A percentile compares a stretch with the other conserved stretches of the same genome.
phyloP scores from a whole-genome alignment of 2,113 vertebrate species.

The Herpetotheres cachinnans region DNA sequence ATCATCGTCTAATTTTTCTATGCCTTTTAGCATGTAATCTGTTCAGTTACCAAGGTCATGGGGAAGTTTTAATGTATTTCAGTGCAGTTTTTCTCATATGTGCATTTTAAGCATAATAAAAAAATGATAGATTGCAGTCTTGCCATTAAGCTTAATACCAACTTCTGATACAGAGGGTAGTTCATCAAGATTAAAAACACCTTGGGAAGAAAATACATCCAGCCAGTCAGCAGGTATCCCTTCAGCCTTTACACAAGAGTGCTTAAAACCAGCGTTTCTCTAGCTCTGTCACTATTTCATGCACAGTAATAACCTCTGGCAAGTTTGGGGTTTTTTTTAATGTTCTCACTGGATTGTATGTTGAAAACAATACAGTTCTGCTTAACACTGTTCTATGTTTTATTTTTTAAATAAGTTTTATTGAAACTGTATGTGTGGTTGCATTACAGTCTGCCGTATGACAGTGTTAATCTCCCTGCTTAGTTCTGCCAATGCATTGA shows the following conservation, averaged over 20 bases:
- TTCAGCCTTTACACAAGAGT: not conserved
- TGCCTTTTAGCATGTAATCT: not conserved
- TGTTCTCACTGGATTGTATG: not conserved
- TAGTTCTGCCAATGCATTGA: conserved; percentile 24
- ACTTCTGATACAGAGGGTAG: not conserved
- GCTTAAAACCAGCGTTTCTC: not conserved
- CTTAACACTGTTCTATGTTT: not conserved
- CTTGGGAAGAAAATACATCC: not conserved
- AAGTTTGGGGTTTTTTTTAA: not conserved
- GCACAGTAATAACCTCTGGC: not conserved
- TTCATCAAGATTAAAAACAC: not conserved
- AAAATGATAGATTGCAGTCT: not conserved
- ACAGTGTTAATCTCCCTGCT: not conserved
- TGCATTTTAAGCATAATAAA: not conserved
- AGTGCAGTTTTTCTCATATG: not conserved
- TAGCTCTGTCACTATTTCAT: not conserved
- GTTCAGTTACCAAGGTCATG: not conserved
- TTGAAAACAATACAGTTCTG: not conserved
- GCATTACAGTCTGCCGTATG: not conserved
- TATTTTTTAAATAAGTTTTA: conserved; percentile 14
- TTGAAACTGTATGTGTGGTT: not conserved
- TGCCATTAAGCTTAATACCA: not conserved
- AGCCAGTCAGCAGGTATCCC: not conserved
- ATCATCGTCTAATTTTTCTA: not conserved
- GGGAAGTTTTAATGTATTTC: not conserved